phyloP scores from a whole-genome alignment of 2,888 invertebrate species.

The Steinernema scapterisci region DNA sequence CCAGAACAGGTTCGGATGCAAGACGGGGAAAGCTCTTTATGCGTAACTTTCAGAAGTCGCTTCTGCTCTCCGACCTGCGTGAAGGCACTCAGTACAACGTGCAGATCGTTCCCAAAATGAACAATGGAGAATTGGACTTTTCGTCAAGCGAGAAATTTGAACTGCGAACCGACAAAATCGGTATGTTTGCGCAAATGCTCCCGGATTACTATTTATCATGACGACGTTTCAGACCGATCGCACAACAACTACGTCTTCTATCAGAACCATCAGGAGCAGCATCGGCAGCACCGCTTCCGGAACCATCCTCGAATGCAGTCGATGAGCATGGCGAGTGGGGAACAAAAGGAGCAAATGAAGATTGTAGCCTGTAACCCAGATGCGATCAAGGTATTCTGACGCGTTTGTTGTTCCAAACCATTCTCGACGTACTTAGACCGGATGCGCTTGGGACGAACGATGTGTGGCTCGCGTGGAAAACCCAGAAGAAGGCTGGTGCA shows the following conservation, averaged over 20 bases:
- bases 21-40: conserved; percentile 1
- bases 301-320: neutral
- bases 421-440: conserved; percentile 42
- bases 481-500: conserved; percentile 50
- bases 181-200: neutral
- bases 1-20: conserved; percentile 48
- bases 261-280: neutral
- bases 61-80: conserved; percentile 48
- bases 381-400: conserved; percentile 47
- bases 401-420: neutral
- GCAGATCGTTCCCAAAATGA: conserved; percentile 56
- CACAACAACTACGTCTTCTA: conserved; percentile 24
- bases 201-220: neutral
- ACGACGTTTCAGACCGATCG: neutral
- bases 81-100: conserved; percentile 57
- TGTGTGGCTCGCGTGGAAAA: conserved; percentile 53
- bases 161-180: conserved; percentile 50
- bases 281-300: neutral
- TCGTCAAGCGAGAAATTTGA: conserved; percentile 53
- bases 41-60: conserved; percentile 49
- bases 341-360: conserved; percentile 49
- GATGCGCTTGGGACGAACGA: conserved; percentile 54
- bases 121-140: conserved; percentile 51
- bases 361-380: conserved; percentile 57
- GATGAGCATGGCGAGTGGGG: conserved; percentile 52